Base-by-base conservation (phyloP, 1,140 invertebrate genomes). In the Drosophila orosa region DNA sequence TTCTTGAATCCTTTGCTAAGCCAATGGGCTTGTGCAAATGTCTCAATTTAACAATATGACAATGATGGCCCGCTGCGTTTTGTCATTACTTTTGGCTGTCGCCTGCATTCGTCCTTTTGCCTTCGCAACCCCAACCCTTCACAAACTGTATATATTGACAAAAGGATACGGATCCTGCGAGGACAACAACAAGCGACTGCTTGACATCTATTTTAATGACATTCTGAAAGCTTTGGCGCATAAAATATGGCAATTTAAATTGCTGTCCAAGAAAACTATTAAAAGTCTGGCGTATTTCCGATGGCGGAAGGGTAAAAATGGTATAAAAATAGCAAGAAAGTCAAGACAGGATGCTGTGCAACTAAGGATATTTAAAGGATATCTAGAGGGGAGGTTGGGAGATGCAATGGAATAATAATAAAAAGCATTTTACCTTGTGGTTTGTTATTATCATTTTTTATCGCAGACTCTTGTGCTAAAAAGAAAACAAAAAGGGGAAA, bases 361-460 rank as follows among this genome's bases (percentile, higher is more conserved):
- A 74, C 73, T 39, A 68, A 62, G 63, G 42, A 40, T 42, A 69
- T 54, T 50, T 27, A 47, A 77, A 29, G 47, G 25, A 48, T 48
- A 59, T 50, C 8, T 10, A 39, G 10, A 17, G 13, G 4, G 25
- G 2, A 17, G 6, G 8, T n/a, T 3, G 39, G 8, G 44, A 1
- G 15, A 1, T 29, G 45, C 27, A 31, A 13, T 5, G 35, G 17
- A 35, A 31, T 44, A 45, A 66, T 67, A 75, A 59, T 54, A 47
- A 57, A 45, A 75, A 55, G 79, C 69, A 56, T 80, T 71, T 71
- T 91, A 91, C 86, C 90, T 91, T 91, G 87, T 91, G 86, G 67
- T 90, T 91, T 91, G 78, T 91, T 91, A 82, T 89, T 91, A 86
- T 91, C 90, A 78, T 89, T 90, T 89, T 89, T 91, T 54, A 54